Conservation (phyloP, 2,797 vertebrate species). For the Cynopterus sphinx region DNA sequence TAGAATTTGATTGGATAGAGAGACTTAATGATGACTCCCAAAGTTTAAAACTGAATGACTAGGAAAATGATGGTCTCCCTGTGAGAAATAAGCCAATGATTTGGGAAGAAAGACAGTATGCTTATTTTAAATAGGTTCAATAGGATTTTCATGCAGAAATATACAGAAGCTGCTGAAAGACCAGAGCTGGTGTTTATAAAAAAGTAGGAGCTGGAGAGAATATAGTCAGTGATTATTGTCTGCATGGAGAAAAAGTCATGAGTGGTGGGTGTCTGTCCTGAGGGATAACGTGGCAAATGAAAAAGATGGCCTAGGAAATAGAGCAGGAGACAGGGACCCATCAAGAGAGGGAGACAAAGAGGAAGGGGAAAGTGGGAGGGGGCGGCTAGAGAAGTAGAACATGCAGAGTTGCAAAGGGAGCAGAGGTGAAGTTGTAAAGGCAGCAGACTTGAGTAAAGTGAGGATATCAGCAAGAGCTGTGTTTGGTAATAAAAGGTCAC, state of each 20-base stretch:
- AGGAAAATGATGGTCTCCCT: neutral
- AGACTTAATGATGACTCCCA: neutral
- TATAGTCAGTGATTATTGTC: neutral
- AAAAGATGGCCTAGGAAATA: neutral
- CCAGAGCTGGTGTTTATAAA: neutral
- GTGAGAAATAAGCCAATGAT: neutral
- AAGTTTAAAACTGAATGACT: neutral
- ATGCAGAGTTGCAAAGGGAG: neutral
- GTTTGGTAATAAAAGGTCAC: neutral
- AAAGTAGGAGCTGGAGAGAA: neutral
- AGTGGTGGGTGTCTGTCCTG: neutral
- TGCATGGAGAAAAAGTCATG: neutral
- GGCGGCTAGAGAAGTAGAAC: neutral
- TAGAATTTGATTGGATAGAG: neutral
- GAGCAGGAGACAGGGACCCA: neutral
- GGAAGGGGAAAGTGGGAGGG: too few species aligned
- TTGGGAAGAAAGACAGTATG: neutral
- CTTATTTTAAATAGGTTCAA: neutral
- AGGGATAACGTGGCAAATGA: neutral
- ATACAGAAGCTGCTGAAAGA: neutral
- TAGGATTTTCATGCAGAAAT: neutral
- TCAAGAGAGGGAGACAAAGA: neutral
- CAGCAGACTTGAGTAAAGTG: neutral
- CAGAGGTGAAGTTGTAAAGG: neutral
- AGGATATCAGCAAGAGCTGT: neutral